Evolutionary conservation across 2,113 vertebrate species (phyloP), one percentile per base, ranked within the genome.

Genomic region (Cinclus cinclus): DNA sequence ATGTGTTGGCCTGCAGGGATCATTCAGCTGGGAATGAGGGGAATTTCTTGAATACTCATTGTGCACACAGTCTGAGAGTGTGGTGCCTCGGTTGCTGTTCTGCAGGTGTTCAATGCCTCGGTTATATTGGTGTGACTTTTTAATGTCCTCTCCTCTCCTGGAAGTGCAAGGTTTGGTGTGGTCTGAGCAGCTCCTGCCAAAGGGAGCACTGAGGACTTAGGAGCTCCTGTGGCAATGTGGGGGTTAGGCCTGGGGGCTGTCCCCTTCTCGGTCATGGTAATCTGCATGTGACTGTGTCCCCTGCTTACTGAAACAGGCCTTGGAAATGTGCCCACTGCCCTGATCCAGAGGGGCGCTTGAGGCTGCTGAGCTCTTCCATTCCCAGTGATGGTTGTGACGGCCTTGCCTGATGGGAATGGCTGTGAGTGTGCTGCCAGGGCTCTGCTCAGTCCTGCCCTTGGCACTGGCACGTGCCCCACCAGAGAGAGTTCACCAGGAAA

Each of bases 291-390:
- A 12, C 52, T 7, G 4, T 53, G 49, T 67, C 50, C 52, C 44
- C 33, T 41, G 30, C 33, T 63, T 0, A 0, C n/a, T 1, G 0
- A 56, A 47, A n/a, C 5, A 16, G 46, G 63, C 68, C 9, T 52
- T 60, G 58, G 58, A 60, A 73, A 13, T 6, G 6, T 42, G 42
- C 56, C 50, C 8, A 3, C 10, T 33, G 25, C 41, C 53, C 23
- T 0, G 0, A 1, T 15, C 28, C 0, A 0, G 20, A 63, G 49
- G 21, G 49, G 4, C 2, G 1, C 39, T 60, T 2, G 3, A 52
- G 25, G 63, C 25, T 62, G 15, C 27, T 2, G 41, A 59, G 60
- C 44, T 82, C 39, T 75, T 17, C 1, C 5, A 2, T 39, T 68
- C 41, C 25, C 3, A 2, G 12, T 14, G 62, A 2, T 16, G 47